Conservation (phyloP, 92 coral and sea anemone genomes). For the Meandrina meandrites region DNA sequence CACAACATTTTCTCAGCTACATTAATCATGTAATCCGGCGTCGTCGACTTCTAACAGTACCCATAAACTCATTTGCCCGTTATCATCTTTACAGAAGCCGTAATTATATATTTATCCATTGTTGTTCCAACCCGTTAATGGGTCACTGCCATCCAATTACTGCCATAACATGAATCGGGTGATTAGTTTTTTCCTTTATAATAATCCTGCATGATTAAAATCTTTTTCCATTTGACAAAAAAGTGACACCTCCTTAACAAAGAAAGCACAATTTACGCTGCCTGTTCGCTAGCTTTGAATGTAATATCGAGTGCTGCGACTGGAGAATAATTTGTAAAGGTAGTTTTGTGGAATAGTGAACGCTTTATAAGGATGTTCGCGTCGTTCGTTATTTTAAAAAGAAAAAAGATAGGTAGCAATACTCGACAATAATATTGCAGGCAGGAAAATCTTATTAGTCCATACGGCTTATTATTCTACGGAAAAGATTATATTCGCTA, state of each 20-base stretch:
- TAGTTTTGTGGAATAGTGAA: not conserved
- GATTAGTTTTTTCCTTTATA: not conserved
- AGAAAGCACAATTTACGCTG: not conserved
- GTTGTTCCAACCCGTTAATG: conserved; percentile 11
- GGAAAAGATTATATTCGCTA: not conserved
- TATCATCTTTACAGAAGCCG: not conserved
- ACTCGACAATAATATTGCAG: not conserved
- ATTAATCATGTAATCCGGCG: too few species aligned
- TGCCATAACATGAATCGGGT: not conserved
- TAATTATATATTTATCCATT: conserved; percentile 1
- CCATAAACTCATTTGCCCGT: not conserved
- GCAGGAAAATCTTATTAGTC: not conserved
- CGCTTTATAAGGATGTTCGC: not conserved
- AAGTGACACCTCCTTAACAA: conserved; percentile 1
- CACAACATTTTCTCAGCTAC: not conserved
- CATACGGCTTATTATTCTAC: not conserved
- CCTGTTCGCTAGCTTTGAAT: not conserved
- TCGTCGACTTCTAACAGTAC: not conserved
- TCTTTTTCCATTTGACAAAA: not conserved
- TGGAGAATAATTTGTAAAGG: not conserved
- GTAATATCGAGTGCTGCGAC: not conserved
- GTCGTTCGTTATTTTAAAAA: not conserved
- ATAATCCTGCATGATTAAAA: not conserved
- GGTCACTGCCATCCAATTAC: not conserved
- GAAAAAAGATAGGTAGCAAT: not conserved